Base-by-base conservation (phyloP, 2,113 vertebrate genomes). In the Ramphastos sulfuratus region DNA sequence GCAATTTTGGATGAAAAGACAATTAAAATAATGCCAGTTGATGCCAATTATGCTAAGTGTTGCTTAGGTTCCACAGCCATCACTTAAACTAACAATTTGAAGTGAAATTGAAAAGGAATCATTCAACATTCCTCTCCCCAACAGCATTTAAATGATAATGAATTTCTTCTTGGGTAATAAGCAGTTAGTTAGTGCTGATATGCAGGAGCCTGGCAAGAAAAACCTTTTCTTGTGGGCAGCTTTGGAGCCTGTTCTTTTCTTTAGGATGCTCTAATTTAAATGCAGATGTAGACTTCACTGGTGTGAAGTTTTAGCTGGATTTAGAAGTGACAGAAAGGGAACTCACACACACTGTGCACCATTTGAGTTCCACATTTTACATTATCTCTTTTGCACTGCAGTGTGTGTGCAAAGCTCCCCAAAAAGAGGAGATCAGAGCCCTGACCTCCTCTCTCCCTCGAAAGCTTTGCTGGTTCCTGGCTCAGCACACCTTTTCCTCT, bases 201-300 rank as follows among this genome's bases (percentile, higher is more conserved):
- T 79, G 88, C 75, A 87, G 89, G 35, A 89, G 93, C 75, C 90
- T 97, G 93, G 96, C 96, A 97, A 91, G 92, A 82, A 85, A 94
- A 87, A 52, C 23, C 70, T 67, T 89, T 93, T 95, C 90, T 95
- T 90, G 93, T 83, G 91, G 94, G 91, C 90, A 95, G 85, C 90
- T 95, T 87, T 96, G 89, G 94, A 96, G 94, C 67, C 85, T 91
- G 84, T 42, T 92, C 96, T 96, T 97, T 90, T 91, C 96, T 97
- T 97, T 97, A 97, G 92, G 92, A 97, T 96, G 91, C 67, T 92
- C 97, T 98, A 90, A 97, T 97, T 97, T 96, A 97, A 97, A 97
- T 97, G 97, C 97, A 98, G 95, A 90, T 96, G 97, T 95, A 94
- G 94, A 80, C 86, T 90, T 93, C 96, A 95, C 94, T 91, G 94